These are phyloP conservation scores for Nematolebias whitei DNA, from an alignment of 2,113 vertebrate species.

Conservation along the genomic window DNA sequence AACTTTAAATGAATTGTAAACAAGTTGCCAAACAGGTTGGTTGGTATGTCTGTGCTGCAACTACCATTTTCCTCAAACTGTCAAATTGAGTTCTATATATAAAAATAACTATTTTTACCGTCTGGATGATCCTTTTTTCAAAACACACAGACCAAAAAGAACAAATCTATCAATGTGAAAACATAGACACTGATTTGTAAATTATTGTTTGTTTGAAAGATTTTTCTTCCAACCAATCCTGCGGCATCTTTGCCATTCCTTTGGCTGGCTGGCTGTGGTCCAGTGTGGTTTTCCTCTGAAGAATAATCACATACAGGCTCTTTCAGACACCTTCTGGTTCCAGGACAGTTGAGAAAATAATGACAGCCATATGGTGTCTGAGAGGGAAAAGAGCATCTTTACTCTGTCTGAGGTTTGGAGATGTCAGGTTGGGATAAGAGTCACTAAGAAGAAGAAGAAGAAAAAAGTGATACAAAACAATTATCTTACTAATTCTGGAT, in stretches of 20 bases:
- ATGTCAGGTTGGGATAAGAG: constrained; percentile 41
- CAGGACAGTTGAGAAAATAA: constrained; percentile 50
- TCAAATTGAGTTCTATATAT: not conserved
- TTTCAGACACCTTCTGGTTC: constrained; percentile 55
- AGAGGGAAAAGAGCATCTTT: constrained; percentile 60
- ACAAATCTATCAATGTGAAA: constrained; percentile 2
- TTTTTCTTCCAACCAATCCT: constrained; percentile 10
- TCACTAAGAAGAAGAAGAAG: constrained; percentile 11
- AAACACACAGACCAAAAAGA: not conserved
- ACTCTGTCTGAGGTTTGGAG: constrained; percentile 65
- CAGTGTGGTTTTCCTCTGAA: constrained; percentile 66
- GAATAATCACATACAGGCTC: constrained; percentile 59
- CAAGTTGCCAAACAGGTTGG: not conserved
- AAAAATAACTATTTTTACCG: not conserved
- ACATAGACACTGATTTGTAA: constrained; percentile 7
- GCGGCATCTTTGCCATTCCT: constrained; percentile 46
- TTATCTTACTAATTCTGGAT: constrained; percentile 45
- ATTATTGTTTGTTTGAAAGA: constrained; percentile 35
- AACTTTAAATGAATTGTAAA: not conserved
- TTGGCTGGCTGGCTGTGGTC: constrained; percentile 43
- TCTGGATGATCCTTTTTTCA: not conserved
- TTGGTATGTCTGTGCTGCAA: not conserved
- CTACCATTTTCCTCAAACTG: not conserved
- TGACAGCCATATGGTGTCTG: constrained; percentile 56
- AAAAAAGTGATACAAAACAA: constrained; percentile 25